A percentile compares a stretch with the other conserved stretches of the same genome.
Evolutionary conservation across 2,797 vertebrate species (phyloP).

Genomic region (Cheirogaleus major): DNA sequence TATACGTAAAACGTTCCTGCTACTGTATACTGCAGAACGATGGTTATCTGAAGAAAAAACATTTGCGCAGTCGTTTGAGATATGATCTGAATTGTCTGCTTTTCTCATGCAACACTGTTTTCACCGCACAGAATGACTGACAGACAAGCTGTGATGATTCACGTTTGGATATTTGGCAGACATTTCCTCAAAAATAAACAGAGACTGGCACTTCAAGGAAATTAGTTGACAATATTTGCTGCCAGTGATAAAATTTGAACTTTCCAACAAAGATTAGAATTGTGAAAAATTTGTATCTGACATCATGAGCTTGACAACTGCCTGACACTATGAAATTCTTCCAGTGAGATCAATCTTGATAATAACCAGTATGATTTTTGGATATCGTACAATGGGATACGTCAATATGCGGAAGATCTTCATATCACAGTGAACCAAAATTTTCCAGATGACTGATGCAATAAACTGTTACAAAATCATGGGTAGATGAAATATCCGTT

Average conservation of each 20-base stretch:
- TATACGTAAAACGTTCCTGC: not conserved
- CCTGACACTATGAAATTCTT: not conserved
- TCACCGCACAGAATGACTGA: slow-evolving; percentile 18
- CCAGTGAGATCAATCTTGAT: not conserved
- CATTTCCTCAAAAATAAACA: slow-evolving; percentile 1
- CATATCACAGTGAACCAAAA: not conserved
- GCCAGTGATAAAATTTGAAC: slow-evolving; percentile 18
- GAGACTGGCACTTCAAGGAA: not conserved
- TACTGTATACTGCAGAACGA: not conserved
- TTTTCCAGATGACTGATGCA: not conserved
- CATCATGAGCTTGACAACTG: slow-evolving; percentile 6
- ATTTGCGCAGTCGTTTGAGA: not conserved
- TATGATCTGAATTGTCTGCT: not conserved
- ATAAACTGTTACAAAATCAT: not conserved
- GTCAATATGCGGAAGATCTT: not conserved
- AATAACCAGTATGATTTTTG: not conserved
- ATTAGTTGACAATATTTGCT: slow-evolving; percentile 7
- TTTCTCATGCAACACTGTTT: not conserved
- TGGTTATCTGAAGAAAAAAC: slow-evolving; percentile 4
- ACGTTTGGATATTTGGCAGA: not conserved
- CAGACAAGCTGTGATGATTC: slow-evolving; percentile 7
- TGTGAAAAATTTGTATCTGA: not conserved
- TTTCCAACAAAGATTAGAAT: not conserved
- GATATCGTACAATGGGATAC: not conserved
- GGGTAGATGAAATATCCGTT: not conserved